Evolutionary conservation across 2,888 invertebrate genomes (phyloP), one percentile per base, ranked within the genome.

Genomic region (Drosophila macrospina): DNA sequence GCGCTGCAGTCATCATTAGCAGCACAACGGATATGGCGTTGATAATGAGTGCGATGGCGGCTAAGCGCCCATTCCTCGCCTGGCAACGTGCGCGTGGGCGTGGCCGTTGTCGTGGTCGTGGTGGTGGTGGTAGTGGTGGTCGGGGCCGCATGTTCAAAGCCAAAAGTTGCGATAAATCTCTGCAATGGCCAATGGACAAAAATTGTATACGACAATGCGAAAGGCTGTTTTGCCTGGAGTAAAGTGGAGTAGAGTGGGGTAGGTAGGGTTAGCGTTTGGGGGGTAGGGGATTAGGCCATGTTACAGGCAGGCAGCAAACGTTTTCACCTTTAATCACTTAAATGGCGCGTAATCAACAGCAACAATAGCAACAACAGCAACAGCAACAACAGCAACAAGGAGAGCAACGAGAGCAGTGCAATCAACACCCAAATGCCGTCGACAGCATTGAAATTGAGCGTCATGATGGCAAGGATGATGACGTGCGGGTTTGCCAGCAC

Each of bases 261-360:
- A n/a, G n/a, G 4, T 24, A 39, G 32, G 15, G 4, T 4, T 7
- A n/a, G 4, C 2, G 42, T 11, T 44, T 6, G 3, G 28, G 0
- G n/a, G 13, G 13, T 10, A 20, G 32, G 1, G 62, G 37, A 57
- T 63, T 47, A 57, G 45, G 41, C 57, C 67, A 26, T 32, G 48
- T 47, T 45, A 16, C 62, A 45, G 36, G 36, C 50, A 11, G 52
- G 28, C 47, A 26, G 60, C 61, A 66, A 69, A 71, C 79, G 63
- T 70, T 86, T 84, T 89, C 77, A 87, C 78, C 85, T 88, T 86
- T 86, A 86, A 86, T 89, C 87, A 87, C 88, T 81, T 87, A 81
- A 89, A 89, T 79, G 81, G 74, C 85, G 79, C 79, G 81, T 87
- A 86, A 89, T 86, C 89, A 80, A 72, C 69, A 57, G 48, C 67